A percentile compares a stretch with the other conserved stretches of the same genome.
phyloP scores from a whole-genome alignment of 2,113 vertebrate genomes.

The Thunnus thynnus region DNA sequence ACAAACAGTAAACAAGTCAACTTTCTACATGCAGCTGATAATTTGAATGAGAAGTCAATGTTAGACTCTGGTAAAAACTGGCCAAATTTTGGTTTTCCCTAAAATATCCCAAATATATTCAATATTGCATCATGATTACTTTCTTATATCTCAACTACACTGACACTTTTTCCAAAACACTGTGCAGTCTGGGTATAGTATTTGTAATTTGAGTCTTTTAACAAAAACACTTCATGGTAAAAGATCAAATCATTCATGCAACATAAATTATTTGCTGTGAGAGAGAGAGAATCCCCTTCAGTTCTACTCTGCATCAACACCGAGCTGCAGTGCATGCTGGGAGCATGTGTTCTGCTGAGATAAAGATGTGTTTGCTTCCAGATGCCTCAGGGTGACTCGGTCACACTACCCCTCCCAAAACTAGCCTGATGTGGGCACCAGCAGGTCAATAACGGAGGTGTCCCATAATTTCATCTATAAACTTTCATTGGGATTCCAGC shows the following conservation, averaged over 20 bases:
- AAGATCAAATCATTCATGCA: neutral
- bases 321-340: conserved; percentile 29
- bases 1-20: neutral
- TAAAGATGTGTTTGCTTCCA: conserved; percentile 71
- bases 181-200: neutral
- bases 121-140: neutral
- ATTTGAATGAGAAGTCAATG: neutral
- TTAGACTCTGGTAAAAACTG: neutral
- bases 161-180: neutral
- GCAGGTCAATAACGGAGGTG: neutral
- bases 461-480: neutral
- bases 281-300: conserved; percentile 44
- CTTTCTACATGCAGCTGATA: neutral
- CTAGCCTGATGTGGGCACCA: neutral
- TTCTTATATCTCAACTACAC: neutral
- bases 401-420: conserved; percentile 65
- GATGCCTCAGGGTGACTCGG: conserved; percentile 48
- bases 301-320: conserved; percentile 9
- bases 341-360: conserved; percentile 74
- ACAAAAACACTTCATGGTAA: neutral
- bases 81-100: neutral
- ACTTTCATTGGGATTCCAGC: neutral
- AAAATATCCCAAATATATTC: neutral
- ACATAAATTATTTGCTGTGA: neutral
- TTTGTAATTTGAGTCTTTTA: neutral